phyloP scores from a whole-genome alignment of 2,797 vertebrate genomes.

The Coendou prehensilis region DNA sequence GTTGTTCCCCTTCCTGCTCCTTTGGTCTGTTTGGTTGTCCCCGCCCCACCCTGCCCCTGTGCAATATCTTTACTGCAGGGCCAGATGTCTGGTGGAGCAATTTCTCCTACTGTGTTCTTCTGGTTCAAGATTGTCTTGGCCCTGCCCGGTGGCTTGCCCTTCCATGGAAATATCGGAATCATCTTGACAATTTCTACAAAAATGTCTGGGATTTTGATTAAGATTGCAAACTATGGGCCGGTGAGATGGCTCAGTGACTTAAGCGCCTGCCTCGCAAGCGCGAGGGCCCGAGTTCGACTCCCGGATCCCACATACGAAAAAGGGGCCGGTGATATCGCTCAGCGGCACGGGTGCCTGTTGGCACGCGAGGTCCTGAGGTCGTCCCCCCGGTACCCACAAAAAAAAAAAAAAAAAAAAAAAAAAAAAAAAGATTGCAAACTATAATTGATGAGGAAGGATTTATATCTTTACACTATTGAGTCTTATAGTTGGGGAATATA shows the following conservation, averaged over 20 bases:
- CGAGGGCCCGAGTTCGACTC: too few species aligned
- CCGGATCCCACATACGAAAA: too few species aligned
- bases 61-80: background rate
- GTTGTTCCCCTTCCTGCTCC: background rate
- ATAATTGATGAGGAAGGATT: background rate
- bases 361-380: too few species aligned
- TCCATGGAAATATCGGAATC: background rate
- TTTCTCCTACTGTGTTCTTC: background rate
- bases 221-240: background rate
- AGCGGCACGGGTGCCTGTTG: too few species aligned
- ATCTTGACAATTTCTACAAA: background rate
- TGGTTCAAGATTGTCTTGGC: background rate
- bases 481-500: background rate
- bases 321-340: too few species aligned
- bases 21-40: background rate
- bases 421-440: background rate
- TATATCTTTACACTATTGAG: background rate
- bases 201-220: background rate
- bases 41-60: background rate
- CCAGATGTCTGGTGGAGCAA: too few species aligned
- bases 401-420: too few species aligned
- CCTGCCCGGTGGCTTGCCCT: background rate
- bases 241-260: too few species aligned
- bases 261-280: too few species aligned
- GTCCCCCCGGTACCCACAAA: too few species aligned